Evolutionary conservation across 2,888 invertebrate genomes (phyloP).

Genomic region (Cheilosia variabilis): DNA sequence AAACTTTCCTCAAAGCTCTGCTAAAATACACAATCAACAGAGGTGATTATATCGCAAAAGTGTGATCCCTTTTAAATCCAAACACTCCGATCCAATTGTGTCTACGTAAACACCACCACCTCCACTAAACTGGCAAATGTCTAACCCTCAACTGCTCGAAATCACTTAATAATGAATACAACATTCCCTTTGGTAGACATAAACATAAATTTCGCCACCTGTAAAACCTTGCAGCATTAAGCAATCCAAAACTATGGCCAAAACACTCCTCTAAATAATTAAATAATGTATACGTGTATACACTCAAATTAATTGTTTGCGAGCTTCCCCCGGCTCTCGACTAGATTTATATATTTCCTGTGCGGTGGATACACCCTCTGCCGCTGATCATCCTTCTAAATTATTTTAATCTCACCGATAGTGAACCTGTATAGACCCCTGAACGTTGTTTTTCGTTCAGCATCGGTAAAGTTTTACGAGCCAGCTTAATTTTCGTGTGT

Average conservation of each 20-base stretch:
- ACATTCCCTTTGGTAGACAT: constrained; percentile 29
- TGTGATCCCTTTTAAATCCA: too few relatives aligned
- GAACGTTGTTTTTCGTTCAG: constrained; percentile 20
- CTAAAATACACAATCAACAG: too few relatives aligned
- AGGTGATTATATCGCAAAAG: too few relatives aligned
- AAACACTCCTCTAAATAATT: constrained; percentile 32
- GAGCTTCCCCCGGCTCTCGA: constrained; percentile 12
- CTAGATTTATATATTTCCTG: constrained; percentile 24
- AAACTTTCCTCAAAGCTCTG: too few relatives aligned
- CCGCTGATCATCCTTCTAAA: constrained; percentile 1
- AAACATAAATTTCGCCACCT: constrained; percentile 61
- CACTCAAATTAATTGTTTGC: constrained; percentile 54
- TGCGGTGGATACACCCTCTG: background rate
- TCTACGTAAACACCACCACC: too few relatives aligned
- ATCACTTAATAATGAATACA: constrained; percentile 38
- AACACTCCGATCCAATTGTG: too few relatives aligned
- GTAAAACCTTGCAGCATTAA: constrained; percentile 40
- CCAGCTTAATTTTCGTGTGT: constrained; percentile 18
- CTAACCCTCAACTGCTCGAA: constrained; percentile 7
- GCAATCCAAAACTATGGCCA: constrained; percentile 44
- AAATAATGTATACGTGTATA: constrained; percentile 25
- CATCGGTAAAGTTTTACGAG: constrained; percentile 45
- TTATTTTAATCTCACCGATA: constrained; percentile 23
- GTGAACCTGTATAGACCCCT: too few relatives aligned
- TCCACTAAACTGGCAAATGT: constrained; percentile 2